A percentile compares a stretch with the other conserved stretches of the same genome.
phyloP scores from a whole-genome alignment of 2,888 invertebrate genomes.

The Crossocerus cetratus region DNA sequence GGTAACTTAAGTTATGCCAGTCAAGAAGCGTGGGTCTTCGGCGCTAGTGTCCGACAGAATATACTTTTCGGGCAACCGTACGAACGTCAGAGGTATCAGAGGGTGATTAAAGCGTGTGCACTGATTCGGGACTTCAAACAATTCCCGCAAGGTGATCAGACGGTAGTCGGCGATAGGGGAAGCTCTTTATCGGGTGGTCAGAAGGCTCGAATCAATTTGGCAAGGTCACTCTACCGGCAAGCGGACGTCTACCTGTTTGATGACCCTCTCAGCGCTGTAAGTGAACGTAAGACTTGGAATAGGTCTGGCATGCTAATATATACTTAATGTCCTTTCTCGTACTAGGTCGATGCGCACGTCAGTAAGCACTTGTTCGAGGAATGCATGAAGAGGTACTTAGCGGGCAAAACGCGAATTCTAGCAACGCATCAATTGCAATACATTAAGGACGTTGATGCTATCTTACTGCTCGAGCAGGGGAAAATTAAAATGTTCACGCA shows the following conservation, averaged over 20 bases:
- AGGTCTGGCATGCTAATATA: neutral
- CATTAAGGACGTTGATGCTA: conserved; percentile 78
- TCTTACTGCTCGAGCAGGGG: conserved; percentile 70
- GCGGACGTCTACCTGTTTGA: conserved; percentile 90
- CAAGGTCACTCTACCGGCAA: conserved; percentile 86
- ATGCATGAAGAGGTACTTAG: conserved; percentile 83
- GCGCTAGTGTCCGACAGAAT: conserved; percentile 88
- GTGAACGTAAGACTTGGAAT: conserved; percentile 12
- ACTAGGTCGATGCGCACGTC: conserved; percentile 84
- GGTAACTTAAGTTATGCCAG: conserved; percentile 86
- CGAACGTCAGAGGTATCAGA: conserved; percentile 80
- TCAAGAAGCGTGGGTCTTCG: conserved; percentile 92
- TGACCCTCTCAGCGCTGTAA: conserved; percentile 87
- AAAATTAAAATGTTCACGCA: conserved; percentile 60
- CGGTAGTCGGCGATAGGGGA: conserved; percentile 85
- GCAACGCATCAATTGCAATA: conserved; percentile 88
- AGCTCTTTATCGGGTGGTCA: conserved; percentile 86
- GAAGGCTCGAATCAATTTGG: conserved; percentile 87
- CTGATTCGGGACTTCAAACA: conserved; percentile 78
- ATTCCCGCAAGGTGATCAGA: conserved; percentile 83
- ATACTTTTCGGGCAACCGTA: conserved; percentile 88
- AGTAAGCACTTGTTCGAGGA: conserved; percentile 87
- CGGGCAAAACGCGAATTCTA: conserved; percentile 85
- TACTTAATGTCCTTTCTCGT: conserved; percentile 6
- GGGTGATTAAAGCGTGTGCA: conserved; percentile 75